phyloP scores from a whole-genome alignment of 2,113 vertebrate species.

The Noctilio leporinus region DNA sequence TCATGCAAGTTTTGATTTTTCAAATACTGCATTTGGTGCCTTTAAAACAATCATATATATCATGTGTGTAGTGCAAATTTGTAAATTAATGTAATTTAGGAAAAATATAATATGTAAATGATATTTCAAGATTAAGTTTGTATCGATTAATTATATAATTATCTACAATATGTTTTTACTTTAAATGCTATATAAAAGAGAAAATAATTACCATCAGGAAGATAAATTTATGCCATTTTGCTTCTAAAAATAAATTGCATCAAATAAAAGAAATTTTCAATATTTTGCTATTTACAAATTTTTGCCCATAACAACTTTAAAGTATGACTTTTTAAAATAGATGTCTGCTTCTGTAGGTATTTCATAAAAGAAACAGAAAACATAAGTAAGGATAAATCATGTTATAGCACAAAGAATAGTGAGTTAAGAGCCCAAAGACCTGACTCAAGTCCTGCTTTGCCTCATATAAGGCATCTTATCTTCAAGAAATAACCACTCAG shows the following conservation, averaged over 20 bases:
- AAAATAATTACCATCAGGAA: not conserved
- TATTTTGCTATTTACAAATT: not conserved
- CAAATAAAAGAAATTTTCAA: not conserved
- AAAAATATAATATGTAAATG: not conserved
- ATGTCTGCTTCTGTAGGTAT: not conserved
- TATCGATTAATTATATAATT: not conserved
- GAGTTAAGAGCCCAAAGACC: not conserved
- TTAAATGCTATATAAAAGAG: not conserved
- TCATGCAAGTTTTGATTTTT: not conserved
- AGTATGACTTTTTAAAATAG: not conserved
- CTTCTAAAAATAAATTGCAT: not conserved
- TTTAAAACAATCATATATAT: not conserved
- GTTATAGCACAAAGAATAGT: not conserved
- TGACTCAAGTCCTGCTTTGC: not conserved
- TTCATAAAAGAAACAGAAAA: not conserved
- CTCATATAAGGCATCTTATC: not conserved
- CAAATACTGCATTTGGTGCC: not conserved
- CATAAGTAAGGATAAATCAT: not conserved
- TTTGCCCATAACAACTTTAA: not conserved
- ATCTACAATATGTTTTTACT: not conserved
- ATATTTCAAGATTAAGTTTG: not conserved
- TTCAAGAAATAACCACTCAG: not conserved
- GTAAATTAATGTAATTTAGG: not conserved
- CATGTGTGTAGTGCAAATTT: not conserved
- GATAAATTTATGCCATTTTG: not conserved